phyloP scores from a whole-genome alignment of 2,797 vertebrate genomes.

The Pseudochromis fuscus region DNA sequence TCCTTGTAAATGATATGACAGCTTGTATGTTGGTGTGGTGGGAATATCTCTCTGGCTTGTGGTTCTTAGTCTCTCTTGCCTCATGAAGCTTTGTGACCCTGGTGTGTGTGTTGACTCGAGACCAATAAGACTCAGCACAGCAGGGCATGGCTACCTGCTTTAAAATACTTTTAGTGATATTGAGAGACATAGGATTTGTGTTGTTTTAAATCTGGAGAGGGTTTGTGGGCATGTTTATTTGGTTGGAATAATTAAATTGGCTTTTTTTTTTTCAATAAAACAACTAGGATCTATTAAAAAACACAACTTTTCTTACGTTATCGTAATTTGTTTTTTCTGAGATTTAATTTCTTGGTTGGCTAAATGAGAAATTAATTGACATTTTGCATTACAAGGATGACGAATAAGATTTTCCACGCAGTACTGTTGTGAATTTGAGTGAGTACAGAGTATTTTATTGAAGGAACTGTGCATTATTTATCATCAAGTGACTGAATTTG shows the following conservation, averaged over 20 bases:
- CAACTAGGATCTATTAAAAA: background rate
- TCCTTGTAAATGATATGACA: constrained; percentile 80
- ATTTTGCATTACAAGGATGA: background rate
- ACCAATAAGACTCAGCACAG: constrained; percentile 13
- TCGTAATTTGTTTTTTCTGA: no score
- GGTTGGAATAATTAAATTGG: background rate
- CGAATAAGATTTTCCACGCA: background rate
- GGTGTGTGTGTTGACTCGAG: constrained; percentile 44
- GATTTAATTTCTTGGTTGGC: background rate
- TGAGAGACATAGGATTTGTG: background rate
- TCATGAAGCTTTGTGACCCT: constrained; percentile 38
- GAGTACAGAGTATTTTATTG: background rate
- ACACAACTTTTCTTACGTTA: background rate
- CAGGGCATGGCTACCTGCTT: background rate
- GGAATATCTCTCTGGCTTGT: constrained; percentile 50
- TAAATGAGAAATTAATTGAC: background rate
- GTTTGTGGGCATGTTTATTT: background rate
- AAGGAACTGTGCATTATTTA: background rate
- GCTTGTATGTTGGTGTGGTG: constrained; percentile 71
- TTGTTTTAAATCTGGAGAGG: background rate
- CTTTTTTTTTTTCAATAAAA: background rate
- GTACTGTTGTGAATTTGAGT: constrained; percentile 1
- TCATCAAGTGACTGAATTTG: background rate
- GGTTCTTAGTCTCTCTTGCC: constrained; percentile 15
- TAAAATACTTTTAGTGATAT: no score